A percentile compares a stretch with the other conserved stretches of the same genome.
phyloP scores from a whole-genome alignment of 2,797 vertebrate genomes.

The Fundulus diaphanus region DNA sequence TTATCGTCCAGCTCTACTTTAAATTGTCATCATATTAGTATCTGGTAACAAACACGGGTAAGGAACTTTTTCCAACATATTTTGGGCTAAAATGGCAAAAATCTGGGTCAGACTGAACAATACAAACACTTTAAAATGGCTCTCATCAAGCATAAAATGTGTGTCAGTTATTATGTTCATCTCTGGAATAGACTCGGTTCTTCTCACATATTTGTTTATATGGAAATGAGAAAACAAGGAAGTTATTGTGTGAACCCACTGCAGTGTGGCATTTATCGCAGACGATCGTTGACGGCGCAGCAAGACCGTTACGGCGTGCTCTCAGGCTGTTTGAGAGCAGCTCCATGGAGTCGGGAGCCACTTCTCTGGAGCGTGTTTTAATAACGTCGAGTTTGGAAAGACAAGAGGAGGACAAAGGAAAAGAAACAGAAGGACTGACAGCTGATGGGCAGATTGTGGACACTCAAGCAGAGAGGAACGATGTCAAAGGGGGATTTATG shows the following conservation, averaged over 20 bases:
- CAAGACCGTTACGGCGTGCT: background rate
- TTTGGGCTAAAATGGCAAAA: background rate
- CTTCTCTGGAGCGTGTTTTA: conserved; percentile 46
- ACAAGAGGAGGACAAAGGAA: conserved; percentile 6
- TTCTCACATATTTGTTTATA: conserved; percentile 12
- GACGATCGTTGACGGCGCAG: background rate
- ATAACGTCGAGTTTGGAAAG: conserved; percentile 39
- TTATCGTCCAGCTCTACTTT: too few species aligned
- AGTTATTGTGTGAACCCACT: conserved; percentile 1
- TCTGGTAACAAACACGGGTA: too few species aligned
- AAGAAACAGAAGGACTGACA: conserved; percentile 13
- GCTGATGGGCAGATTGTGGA: conserved; percentile 19
- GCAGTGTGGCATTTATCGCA: background rate
- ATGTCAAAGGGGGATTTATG: conserved; percentile 34
- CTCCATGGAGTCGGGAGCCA: conserved; percentile 19
- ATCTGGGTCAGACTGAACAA: background rate
- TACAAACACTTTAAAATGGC: background rate
- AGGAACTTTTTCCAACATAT: background rate
- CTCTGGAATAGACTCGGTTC: background rate
- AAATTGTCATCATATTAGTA: too few species aligned
- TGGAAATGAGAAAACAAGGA: conserved; percentile 2
- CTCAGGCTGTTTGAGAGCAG: background rate
- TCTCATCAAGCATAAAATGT: conserved; percentile 1
- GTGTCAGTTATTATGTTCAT: background rate
- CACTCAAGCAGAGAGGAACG: conserved; percentile 16